Evolutionary conservation across 2,888 invertebrate species (phyloP).

Genomic region (Phaedon cochleariae): DNA sequence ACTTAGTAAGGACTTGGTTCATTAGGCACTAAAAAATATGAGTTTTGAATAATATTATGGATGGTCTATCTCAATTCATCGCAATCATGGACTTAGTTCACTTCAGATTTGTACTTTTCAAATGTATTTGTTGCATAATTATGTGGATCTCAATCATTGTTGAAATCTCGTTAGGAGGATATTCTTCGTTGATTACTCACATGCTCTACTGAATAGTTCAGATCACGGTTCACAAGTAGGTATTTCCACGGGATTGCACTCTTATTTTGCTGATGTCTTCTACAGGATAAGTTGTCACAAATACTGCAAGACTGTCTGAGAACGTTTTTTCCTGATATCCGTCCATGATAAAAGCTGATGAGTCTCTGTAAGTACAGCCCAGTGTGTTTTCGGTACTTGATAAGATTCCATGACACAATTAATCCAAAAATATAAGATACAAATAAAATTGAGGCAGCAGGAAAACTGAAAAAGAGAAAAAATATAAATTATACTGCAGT

Average conservation of each 20-base stretch:
- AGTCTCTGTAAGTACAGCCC: slow-evolving; percentile 53
- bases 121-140: too few species aligned
- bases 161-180: too few species aligned
- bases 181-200: slow-evolving; percentile 64
- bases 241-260: slow-evolving; percentile 72
- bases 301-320: slow-evolving; percentile 64
- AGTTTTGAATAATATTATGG: too few species aligned
- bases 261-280: slow-evolving; percentile 65
- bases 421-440: slow-evolving; percentile 60
- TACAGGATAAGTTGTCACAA: slow-evolving; percentile 69
- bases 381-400: slow-evolving; percentile 56
- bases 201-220: slow-evolving; percentile 79
- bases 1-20: too few species aligned
- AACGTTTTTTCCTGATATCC: slow-evolving; percentile 40
- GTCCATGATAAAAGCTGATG: slow-evolving; percentile 50
- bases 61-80: too few species aligned
- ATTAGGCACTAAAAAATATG: too few species aligned
- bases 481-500: slow-evolving; percentile 8
- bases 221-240: slow-evolving; percentile 72
- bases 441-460: slow-evolving; percentile 57
- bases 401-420: slow-evolving; percentile 57
- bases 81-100: too few species aligned
- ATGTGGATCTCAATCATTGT: too few species aligned
- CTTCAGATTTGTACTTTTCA: too few species aligned
- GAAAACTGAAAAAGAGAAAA: slow-evolving; percentile 52